Percentiles rank a stretch among this genome's conserved stretches.
These are phyloP conservation scores for Hypolimnas misippus DNA, from an alignment of 2,888 invertebrate genomes.

Conservation along the genomic window DNA sequence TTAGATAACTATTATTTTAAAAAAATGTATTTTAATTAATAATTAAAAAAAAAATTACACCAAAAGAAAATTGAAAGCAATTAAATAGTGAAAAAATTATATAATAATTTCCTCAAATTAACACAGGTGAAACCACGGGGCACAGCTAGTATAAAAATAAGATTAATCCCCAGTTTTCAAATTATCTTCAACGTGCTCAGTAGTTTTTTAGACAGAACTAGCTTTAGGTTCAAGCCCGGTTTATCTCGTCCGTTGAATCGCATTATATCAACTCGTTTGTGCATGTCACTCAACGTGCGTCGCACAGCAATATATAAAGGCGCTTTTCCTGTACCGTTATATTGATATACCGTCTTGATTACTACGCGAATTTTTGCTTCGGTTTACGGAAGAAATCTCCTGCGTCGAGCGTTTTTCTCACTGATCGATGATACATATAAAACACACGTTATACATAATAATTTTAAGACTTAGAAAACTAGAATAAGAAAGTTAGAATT, in stretches of 20 bases:
- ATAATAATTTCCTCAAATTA: no score
- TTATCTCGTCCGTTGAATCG: conserved; percentile 37
- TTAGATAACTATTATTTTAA: no score
- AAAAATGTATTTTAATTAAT: no score
- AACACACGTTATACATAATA: neutral
- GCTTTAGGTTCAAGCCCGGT: conserved; percentile 28
- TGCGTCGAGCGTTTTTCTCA: neutral
- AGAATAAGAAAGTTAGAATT: neutral
- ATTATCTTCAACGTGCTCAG: neutral
- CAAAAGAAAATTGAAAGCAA: no score
- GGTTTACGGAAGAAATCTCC: neutral
- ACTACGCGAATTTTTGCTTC: conserved; percentile 17
- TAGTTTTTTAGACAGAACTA: conserved; percentile 21
- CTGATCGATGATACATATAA: neutral
- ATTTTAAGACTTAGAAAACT: neutral
- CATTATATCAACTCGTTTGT: conserved; percentile 42
- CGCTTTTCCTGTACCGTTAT: conserved; percentile 36
- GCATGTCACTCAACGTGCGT: conserved; percentile 37
- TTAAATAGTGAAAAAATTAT: no score
- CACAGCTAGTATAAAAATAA: neutral
- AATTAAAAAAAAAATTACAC: no score
- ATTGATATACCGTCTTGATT: conserved; percentile 38
- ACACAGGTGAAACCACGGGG: no score
- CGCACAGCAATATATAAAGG: conserved; percentile 31
- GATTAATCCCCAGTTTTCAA: neutral